Conservation (phyloP, 92 coral and sea anemone genomes). For the Nematostella vectensis region DNA sequence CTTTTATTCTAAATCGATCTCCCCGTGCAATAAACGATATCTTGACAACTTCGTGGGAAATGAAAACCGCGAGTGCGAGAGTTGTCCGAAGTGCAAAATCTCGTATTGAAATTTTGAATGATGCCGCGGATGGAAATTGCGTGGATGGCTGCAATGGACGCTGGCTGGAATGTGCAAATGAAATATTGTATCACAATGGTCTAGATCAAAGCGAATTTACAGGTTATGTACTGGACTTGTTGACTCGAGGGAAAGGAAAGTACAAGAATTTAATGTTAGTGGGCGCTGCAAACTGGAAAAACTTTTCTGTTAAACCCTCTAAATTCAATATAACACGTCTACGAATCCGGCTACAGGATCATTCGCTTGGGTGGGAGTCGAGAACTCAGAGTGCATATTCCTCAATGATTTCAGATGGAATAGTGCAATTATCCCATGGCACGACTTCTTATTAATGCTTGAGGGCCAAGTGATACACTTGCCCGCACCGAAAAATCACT, state of each 20-base stretch:
- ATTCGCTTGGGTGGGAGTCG: constrained; percentile 40
- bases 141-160: constrained; percentile 18
- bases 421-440: constrained; percentile 27
- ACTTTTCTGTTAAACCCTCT: constrained; percentile 34
- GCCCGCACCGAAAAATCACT: constrained; percentile 50
- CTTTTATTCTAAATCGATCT: constrained; percentile 41
- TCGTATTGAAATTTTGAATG: constrained; percentile 27
- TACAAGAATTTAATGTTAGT: constrained; percentile 32
- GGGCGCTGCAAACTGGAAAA: constrained; percentile 47
- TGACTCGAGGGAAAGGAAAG: constrained; percentile 34
- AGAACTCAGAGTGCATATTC: constrained; percentile 27
- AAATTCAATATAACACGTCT: constrained; percentile 18
- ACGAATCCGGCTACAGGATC: constrained; percentile 33
- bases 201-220: constrained; percentile 1
- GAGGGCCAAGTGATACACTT: constrained; percentile 47
- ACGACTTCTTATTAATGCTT: constrained; percentile 31
- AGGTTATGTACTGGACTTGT: not conserved
- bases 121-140: constrained; percentile 11
- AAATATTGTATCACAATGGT: constrained; percentile 23
- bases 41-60: constrained; percentile 31
- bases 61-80: constrained; percentile 21
- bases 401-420: constrained; percentile 39
- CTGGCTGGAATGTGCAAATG: constrained; percentile 37
- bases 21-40: constrained; percentile 30
- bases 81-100: constrained; percentile 19